phyloP scores from a whole-genome alignment of 1,140 invertebrate species.

The Drosophila prosaltans region DNA sequence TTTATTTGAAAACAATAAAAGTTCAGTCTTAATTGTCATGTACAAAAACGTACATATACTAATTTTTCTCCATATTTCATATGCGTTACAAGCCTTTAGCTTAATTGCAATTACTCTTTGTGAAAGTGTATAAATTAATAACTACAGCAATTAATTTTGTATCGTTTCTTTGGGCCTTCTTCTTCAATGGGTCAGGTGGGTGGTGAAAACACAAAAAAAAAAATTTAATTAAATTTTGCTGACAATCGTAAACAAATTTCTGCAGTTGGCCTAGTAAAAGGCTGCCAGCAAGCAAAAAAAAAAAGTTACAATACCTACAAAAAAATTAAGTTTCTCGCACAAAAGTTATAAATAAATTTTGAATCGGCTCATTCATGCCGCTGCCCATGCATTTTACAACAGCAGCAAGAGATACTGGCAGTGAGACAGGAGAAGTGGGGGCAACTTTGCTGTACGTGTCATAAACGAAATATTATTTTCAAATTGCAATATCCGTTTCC shows the following conservation, averaged over 20 bases:
- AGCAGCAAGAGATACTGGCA: background rate
- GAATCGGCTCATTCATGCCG: constrained; percentile 37
- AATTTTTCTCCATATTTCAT: too few species aligned
- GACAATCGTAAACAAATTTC: constrained; percentile 49
- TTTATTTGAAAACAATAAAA: too few species aligned
- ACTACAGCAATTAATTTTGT: constrained; percentile 40
- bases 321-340: constrained; percentile 41
- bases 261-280: constrained; percentile 71
- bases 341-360: constrained; percentile 47
- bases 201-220: constrained; percentile 44
- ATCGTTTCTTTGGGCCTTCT: constrained; percentile 33
- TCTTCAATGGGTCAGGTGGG: constrained; percentile 72
- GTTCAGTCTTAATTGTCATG: too few species aligned
- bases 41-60: too few species aligned
- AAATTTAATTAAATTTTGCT: constrained; percentile 47
- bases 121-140: background rate
- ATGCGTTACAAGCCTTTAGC: background rate
- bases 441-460: background rate
- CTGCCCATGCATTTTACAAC: background rate
- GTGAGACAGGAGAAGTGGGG: background rate
- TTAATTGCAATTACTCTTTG: background rate
- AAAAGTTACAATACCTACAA: constrained; percentile 22
- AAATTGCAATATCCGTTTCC: constrained; percentile 34
- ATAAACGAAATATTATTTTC: constrained; percentile 6
- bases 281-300: constrained; percentile 51